These are phyloP conservation scores for Drosophila borealis DNA, from an alignment of 2,888 invertebrate genomes.

Conservation along the genomic window DNA sequence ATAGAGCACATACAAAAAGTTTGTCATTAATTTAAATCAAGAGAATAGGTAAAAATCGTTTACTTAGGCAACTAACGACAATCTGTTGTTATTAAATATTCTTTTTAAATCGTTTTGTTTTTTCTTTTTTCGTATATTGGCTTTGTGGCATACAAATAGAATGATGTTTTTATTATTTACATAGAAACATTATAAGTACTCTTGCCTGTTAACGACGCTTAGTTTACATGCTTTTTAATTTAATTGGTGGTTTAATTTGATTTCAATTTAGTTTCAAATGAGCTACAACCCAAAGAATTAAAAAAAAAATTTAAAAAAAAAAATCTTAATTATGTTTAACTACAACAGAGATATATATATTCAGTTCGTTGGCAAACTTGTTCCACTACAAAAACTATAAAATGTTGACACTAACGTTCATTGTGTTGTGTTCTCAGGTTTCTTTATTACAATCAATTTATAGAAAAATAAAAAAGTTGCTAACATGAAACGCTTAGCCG, in stretches of 20 bases:
- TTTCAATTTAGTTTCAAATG: constrained; percentile 32
- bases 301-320: constrained; percentile 9
- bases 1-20: constrained; percentile 56
- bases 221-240: constrained; percentile 62
- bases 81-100: constrained; percentile 52
- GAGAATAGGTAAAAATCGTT: constrained; percentile 32
- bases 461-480: constrained; percentile 28
- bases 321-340: constrained; percentile 37
- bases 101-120: constrained; percentile 17
- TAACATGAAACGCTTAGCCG: constrained; percentile 67
- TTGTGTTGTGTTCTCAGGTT: constrained; percentile 44
- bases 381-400: constrained; percentile 55
- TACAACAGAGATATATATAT: constrained; percentile 38
- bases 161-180: constrained; percentile 55
- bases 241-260: constrained; percentile 44
- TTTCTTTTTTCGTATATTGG: neutral
- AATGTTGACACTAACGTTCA: constrained; percentile 69
- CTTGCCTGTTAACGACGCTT: constrained; percentile 51
- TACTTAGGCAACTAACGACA: constrained; percentile 53
- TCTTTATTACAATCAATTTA: constrained; percentile 3
- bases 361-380: constrained; percentile 31
- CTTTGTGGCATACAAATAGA: constrained; percentile 28
- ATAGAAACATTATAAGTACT: constrained; percentile 44
- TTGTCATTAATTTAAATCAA: constrained; percentile 51
- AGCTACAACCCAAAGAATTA: constrained; percentile 64